These are phyloP conservation scores for Hemibagrus wyckioides DNA, from an alignment of 2,113 vertebrate genomes.

Conservation along the genomic window DNA sequence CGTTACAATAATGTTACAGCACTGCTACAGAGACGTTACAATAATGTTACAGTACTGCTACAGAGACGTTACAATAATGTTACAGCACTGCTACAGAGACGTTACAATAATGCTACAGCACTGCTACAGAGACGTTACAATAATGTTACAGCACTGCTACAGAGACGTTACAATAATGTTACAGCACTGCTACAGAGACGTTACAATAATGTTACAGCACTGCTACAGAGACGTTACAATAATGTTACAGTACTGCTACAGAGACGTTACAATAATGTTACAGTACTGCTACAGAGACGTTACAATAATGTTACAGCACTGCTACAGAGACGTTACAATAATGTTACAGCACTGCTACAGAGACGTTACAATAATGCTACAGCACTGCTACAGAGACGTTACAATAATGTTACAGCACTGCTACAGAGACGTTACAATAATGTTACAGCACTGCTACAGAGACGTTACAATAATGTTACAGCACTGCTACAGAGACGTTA, in stretches of 20 bases:
- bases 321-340: neutral
- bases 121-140: neutral
- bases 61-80: neutral
- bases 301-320: too few species aligned
- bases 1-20: neutral
- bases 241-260: neutral
- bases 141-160: accelerated
- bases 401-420: neutral
- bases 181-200: neutral
- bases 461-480: neutral
- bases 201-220: neutral
- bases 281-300: too few species aligned
- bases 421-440: too few species aligned
- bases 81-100: too few species aligned
- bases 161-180: too few species aligned
- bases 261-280: neutral
- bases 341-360: neutral
- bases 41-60: too few species aligned
- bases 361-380: too few species aligned
- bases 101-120: too few species aligned
- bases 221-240: too few species aligned
- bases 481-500: too few species aligned
- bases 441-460: neutral
- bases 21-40: too few species aligned
- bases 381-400: neutral